Conservation (phyloP, 2,113 vertebrate species). For the Camarhynchus parvulus region DNA sequence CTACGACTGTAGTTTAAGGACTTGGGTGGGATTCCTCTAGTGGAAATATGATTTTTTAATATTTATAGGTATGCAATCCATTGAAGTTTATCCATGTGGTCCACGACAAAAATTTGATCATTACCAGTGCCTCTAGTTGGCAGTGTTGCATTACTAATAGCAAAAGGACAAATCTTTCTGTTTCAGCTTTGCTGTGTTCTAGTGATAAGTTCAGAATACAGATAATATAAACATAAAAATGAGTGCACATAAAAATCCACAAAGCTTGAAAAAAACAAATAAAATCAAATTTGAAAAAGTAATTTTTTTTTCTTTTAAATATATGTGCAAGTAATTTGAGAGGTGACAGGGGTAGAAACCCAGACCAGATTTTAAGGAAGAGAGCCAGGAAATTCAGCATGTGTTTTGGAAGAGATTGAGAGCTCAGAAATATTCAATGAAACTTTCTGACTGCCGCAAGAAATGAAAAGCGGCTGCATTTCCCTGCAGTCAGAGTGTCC, state of each 20-base stretch:
- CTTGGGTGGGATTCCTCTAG: neutral
- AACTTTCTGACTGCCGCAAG: slow-evolving; percentile 61
- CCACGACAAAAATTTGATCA: neutral
- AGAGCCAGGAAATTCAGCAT: slow-evolving; percentile 63
- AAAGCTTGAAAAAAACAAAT: neutral
- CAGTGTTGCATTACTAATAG: slow-evolving; percentile 52
- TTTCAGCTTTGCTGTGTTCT: neutral
- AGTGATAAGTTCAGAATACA: neutral
- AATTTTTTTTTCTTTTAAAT: neutral
- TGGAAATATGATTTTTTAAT: neutral
- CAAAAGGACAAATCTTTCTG: neutral
- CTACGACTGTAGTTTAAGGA: neutral
- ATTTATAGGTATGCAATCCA: neutral
- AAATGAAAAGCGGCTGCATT: slow-evolving; percentile 68
- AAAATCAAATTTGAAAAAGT: neutral
- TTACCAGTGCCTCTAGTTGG: slow-evolving; percentile 39
- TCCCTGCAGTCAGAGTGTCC: slow-evolving; percentile 28
- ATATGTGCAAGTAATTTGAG: slow-evolving; percentile 17
- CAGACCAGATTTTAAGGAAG: slow-evolving; percentile 54
- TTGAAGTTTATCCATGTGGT: neutral
- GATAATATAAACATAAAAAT: neutral
- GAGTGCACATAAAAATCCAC: neutral
- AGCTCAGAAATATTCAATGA: slow-evolving; percentile 65
- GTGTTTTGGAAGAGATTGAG: slow-evolving; percentile 59
- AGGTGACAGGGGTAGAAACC: slow-evolving; percentile 4